Base-by-base conservation (phyloP, 2,113 vertebrate species). In the Peucedramus taeniatus region DNA sequence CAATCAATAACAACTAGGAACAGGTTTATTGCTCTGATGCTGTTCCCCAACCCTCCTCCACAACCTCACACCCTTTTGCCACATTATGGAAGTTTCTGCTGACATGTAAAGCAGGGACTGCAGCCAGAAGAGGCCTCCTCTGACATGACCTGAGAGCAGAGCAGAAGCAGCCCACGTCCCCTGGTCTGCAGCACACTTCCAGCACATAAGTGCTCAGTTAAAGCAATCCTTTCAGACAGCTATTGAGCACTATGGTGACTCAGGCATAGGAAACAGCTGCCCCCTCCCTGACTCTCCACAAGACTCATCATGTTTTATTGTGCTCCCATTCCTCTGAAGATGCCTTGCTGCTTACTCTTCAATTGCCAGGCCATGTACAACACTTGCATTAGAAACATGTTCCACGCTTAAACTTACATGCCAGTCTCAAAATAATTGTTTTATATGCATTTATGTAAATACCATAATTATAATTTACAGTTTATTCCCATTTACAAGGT, bases 141-240 rank as follows among this genome's bases (percentile, higher is more conserved):
- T 96, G 76, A 90, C 75, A 90, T 78, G 89, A 93, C 63, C 90
- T 5, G 10, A 77, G 89, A 90, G 97, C 91, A 94, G 83, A 95
- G 87, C 94, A 97, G 93, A 85, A 93, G 96, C 57, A 94, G 90
- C 89, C 94, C 94, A 93, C 72, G 64, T 93, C 44, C 91, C 94
- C 95, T 80, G 80, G 84, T 53, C 95, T 96, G 93, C 87, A 91
- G 94, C 90, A 95, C 89, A 87, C 94, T 97, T 97, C 96, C 87
- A 91, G 93, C 83, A 96, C 57, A 75, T 83, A 86, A 77, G 90
- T 91, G 91, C 96, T 97, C 97, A 97, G 97, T 97, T 96, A 97
- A 97, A 97, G 89, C 84, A 92, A 84, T 81, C 83, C 93, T 98
- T 97, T 97, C 97, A 97, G 96, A 90, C 95, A 96, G 93, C 93